Evolutionary conservation across 2,797 vertebrate species (phyloP).

Genomic region (Lerista edwardsae): DNA sequence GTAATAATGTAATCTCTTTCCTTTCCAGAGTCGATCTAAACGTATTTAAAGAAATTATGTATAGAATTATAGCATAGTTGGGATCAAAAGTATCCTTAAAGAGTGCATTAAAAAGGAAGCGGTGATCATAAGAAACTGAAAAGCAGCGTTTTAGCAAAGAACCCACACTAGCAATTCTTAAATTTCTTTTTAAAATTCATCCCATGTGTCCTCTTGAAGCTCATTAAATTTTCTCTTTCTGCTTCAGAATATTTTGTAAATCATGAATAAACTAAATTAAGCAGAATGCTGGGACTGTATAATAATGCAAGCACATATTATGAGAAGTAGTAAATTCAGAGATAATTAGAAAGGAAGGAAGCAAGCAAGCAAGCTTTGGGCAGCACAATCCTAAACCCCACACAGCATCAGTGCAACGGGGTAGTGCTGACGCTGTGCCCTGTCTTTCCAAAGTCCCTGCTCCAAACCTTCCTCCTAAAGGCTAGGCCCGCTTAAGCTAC

Average conservation of each 20-base stretch:
- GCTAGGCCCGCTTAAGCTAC: too few relatives aligned
- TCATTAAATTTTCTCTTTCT: conserved; percentile 71
- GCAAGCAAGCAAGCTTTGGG: too few relatives aligned
- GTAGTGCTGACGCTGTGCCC: too few relatives aligned
- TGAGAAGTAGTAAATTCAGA: conserved; percentile 59
- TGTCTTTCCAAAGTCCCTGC: too few relatives aligned
- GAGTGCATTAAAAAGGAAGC: neutral
- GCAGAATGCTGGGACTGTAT: conserved; percentile 61
- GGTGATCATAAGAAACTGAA: conserved; percentile 41
- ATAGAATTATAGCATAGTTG: conserved; percentile 37
- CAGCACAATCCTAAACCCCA: too few relatives aligned
- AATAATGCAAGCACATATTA: conserved; percentile 69
- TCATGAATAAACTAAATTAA: conserved; percentile 75
- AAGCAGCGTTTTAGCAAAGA: conserved; percentile 51
- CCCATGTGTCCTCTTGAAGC: conserved; percentile 67
- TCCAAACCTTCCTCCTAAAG: too few relatives aligned
- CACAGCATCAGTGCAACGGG: too few relatives aligned
- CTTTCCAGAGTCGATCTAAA: conserved; percentile 28
- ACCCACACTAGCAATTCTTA: conserved; percentile 62
- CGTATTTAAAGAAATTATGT: conserved; percentile 31
- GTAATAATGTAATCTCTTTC: neutral
- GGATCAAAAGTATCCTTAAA: conserved; percentile 40
- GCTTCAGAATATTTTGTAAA: conserved; percentile 64
- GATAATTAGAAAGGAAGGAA: conserved; percentile 57
- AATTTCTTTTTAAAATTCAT: conserved; percentile 32